These are phyloP conservation scores for Tipula unca DNA, from an alignment of 2,888 invertebrate genomes.

Conservation along the genomic window DNA sequence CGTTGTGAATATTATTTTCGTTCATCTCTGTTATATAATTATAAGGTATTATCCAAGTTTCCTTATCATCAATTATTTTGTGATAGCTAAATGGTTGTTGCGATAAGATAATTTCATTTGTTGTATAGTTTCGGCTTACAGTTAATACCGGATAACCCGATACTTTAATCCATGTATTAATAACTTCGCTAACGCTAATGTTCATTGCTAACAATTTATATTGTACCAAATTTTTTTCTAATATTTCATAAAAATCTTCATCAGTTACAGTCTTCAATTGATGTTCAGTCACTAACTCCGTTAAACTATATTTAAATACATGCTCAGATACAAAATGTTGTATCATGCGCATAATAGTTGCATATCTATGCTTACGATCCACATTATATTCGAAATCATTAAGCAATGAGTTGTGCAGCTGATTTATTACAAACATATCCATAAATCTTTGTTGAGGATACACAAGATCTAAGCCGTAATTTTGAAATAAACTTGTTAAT, in stretches of 20 bases:
- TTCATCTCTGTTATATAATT: neutral
- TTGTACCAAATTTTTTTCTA: constrained; percentile 23
- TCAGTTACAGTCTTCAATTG: constrained; percentile 32
- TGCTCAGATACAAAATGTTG: constrained; percentile 64
- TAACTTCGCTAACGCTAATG: constrained; percentile 32
- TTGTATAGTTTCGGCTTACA: constrained; percentile 32
- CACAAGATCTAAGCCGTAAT: constrained; percentile 50
- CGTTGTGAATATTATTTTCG: too few species aligned
- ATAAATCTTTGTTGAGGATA: constrained; percentile 57
- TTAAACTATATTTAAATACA: constrained; percentile 57
- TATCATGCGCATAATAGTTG: constrained; percentile 79
- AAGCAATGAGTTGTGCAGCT: constrained; percentile 62
- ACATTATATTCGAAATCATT: constrained; percentile 65
- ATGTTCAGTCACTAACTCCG: constrained; percentile 29
- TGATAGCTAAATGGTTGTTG: neutral
- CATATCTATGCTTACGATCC: constrained; percentile 72
- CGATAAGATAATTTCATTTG: neutral
- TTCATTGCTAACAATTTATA: neutral
- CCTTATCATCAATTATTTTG: neutral
- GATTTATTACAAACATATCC: constrained; percentile 66
- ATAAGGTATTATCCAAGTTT: neutral
- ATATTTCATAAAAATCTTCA: constrained; percentile 35
- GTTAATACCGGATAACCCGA: constrained; percentile 51
- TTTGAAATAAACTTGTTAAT: constrained; percentile 60
- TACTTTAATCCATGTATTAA: constrained; percentile 54